These are phyloP conservation scores for Pachypanchax playfairii DNA, from an alignment of 2,113 vertebrate species.

Conservation along the genomic window DNA sequence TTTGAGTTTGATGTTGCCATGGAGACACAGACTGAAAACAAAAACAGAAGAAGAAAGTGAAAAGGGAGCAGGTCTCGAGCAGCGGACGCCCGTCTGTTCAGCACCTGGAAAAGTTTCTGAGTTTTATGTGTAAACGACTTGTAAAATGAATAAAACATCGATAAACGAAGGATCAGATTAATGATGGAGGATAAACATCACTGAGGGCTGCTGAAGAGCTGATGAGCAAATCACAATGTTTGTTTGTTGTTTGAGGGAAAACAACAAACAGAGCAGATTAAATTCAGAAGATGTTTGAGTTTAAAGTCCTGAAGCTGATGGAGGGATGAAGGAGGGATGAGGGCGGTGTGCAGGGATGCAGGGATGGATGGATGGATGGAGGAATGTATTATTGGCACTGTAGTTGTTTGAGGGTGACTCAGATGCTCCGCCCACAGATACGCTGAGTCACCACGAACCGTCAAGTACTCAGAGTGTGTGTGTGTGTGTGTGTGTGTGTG, in stretches of 20 bases:
- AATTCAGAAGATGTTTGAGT: too few relatives aligned
- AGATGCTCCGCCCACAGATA: conserved; percentile 73
- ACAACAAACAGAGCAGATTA: not conserved
- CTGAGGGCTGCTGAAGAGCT: too few relatives aligned
- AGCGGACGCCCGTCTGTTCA: conserved; percentile 24
- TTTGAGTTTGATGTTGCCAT: conserved; percentile 56
- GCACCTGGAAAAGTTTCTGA: not conserved
- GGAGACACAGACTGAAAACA: conserved; percentile 32
- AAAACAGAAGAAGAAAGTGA: conserved; percentile 25
- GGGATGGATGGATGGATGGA: conserved; percentile 49
- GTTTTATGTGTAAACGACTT: too few relatives aligned
- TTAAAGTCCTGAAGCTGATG: not conserved
- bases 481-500: conserved; percentile 33
- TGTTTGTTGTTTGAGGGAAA: too few relatives aligned
- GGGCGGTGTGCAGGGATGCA: conserved; percentile 48
- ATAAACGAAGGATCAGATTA: too few relatives aligned
- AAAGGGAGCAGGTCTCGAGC: conserved; percentile 16
- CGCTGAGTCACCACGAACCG: conserved; percentile 66
- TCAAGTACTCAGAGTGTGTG: conserved; percentile 48
- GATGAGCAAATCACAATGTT: too few relatives aligned
- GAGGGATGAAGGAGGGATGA: conserved; percentile 19
- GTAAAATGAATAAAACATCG: too few relatives aligned
- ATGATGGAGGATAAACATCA: too few relatives aligned
- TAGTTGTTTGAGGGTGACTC: conserved; percentile 70
- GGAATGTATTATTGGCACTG: conserved; percentile 63